phyloP scores from a whole-genome alignment of 2,888 invertebrate genomes.

The Drosophila quinaria region DNA sequence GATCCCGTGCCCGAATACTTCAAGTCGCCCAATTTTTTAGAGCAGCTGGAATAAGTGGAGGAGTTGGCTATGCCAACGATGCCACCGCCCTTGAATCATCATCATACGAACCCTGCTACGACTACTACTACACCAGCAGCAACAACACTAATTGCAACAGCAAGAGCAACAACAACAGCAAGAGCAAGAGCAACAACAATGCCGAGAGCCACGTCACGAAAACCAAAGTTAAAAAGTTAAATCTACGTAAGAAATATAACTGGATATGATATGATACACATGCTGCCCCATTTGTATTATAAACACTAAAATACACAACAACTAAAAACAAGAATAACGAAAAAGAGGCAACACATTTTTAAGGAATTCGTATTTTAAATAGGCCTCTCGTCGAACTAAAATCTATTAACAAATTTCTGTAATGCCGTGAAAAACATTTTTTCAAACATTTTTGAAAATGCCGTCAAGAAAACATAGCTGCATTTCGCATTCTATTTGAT shows the following conservation, averaged over 20 bases:
- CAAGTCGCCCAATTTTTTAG: slow-evolving; percentile 99
- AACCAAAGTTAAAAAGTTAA: slow-evolving; percentile 73
- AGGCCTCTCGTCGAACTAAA: slow-evolving; percentile 51
- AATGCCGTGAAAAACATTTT: slow-evolving; percentile 68
- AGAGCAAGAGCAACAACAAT: slow-evolving; percentile 43
- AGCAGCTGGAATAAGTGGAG: slow-evolving; percentile 94
- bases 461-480: slow-evolving; percentile 43
- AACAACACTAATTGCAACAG: slow-evolving; percentile 41
- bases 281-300: slow-evolving; percentile 20
- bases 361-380: slow-evolving; percentile 36
- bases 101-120: slow-evolving; percentile 56
- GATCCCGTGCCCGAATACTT: slow-evolving; percentile 99
- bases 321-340: slow-evolving; percentile 39
- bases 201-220: slow-evolving; percentile 68
- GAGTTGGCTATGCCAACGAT: slow-evolving; percentile 73
- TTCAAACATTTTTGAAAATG: slow-evolving; percentile 62
- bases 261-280: slow-evolving; percentile 61
- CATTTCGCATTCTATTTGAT: slow-evolving; percentile 49
- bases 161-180: slow-evolving; percentile 38
- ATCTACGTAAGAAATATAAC: slow-evolving; percentile 75
- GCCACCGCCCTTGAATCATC: slow-evolving; percentile 61
- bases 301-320: slow-evolving; percentile 12
- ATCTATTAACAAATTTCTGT: slow-evolving; percentile 46
- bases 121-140: slow-evolving; percentile 45
- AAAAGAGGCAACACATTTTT: slow-evolving; percentile 43